Evolutionary conservation across 2,797 vertebrate species (phyloP).

Genomic region (Scolopax bukidnonensis): DNA sequence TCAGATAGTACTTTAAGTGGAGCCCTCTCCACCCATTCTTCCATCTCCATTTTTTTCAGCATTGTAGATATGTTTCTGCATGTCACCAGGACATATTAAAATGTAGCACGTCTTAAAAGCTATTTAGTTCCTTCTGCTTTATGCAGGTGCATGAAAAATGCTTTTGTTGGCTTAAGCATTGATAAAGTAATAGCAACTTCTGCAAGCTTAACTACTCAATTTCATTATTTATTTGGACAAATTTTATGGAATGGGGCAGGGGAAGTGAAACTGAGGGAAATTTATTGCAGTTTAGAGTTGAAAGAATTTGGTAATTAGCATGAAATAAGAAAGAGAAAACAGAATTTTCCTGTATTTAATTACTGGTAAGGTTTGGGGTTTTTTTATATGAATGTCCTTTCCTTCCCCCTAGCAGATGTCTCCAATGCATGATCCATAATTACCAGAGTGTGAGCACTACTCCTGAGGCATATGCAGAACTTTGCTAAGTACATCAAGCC

Average conservation of each 20-base stretch:
- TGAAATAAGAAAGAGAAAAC: neutral
- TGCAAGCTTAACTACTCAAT: neutral
- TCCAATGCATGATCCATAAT: neutral
- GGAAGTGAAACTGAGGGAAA: neutral
- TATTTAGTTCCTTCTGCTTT: conserved; percentile 20
- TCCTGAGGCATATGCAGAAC: neutral
- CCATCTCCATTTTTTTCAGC: neutral
- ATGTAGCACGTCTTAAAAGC: conserved; percentile 7
- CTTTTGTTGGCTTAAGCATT: conserved; percentile 32
- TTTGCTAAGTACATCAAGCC: neutral
- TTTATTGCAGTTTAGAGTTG: neutral
- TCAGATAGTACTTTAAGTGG: neutral
- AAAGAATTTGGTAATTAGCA: neutral
- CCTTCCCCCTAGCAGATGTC: neutral
- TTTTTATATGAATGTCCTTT: neutral
- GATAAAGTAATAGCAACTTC: conserved; percentile 41
- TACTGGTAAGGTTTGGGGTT: neutral
- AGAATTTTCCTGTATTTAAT: neutral
- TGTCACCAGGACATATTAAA: neutral
- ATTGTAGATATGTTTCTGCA: neutral
- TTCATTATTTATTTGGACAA: conserved; percentile 30
- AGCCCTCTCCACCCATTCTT: neutral
- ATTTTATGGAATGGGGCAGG: neutral
- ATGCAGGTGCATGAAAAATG: conserved; percentile 12
- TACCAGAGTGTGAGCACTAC: neutral